These are phyloP conservation scores for Heteromormyrus szaboi DNA, from an alignment of 2,797 vertebrate species.

Conservation along the genomic window DNA sequence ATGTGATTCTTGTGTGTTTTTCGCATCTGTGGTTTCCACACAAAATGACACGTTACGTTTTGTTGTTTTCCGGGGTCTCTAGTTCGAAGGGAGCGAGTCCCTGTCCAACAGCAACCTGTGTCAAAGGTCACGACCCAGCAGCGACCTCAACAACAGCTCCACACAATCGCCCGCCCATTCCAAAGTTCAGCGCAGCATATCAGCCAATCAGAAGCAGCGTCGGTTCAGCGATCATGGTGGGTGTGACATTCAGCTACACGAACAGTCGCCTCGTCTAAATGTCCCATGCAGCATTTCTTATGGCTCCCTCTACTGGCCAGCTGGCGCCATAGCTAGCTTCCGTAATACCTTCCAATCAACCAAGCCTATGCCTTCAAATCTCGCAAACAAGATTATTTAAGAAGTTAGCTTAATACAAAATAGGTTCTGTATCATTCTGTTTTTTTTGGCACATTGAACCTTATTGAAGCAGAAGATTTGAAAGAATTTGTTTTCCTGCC, in stretches of 20 bases:
- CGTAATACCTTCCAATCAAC: neutral
- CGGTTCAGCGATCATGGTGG: slow-evolving; percentile 81
- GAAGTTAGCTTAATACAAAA: neutral
- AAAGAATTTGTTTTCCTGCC: neutral
- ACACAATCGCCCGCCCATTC: slow-evolving; percentile 91
- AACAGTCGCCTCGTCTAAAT: slow-evolving; percentile 58
- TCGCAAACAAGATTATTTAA: neutral
- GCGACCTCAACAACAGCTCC: slow-evolving; percentile 94
- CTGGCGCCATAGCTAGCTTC: neutral
- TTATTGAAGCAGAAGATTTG: neutral
- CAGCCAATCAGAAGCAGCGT: slow-evolving; percentile 85
- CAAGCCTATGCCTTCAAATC: neutral
- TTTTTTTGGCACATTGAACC: neutral
- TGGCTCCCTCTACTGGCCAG: slow-evolving; percentile 53
- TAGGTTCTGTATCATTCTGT: neutral
- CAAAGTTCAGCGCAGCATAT: slow-evolving; percentile 95
- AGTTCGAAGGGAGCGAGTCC: slow-evolving; percentile 93
- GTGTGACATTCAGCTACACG: slow-evolving; percentile 62
- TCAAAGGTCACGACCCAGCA: slow-evolving; percentile 87
- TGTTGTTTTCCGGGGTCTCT: neutral
- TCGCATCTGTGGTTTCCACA: neutral
- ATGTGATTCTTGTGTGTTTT: neutral
- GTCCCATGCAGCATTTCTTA: slow-evolving; percentile 38
- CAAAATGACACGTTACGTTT: neutral
- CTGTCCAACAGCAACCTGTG: slow-evolving; percentile 78